phyloP scores from a whole-genome alignment of 1,140 invertebrate genomes.

The Heliothis subflexa region DNA sequence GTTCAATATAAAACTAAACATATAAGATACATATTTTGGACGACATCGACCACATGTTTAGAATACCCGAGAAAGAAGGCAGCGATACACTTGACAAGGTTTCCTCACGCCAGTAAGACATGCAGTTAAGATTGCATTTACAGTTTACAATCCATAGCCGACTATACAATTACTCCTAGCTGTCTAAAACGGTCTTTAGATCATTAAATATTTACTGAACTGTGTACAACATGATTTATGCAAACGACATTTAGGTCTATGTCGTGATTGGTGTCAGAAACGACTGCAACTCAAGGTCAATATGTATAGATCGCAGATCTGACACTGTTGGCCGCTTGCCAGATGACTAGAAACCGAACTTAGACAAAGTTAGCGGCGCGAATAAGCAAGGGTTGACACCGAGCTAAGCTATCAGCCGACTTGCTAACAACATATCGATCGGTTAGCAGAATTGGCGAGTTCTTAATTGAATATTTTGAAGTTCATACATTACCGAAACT shows the following conservation, averaged over 20 bases:
- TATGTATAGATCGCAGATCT: conserved; percentile 44
- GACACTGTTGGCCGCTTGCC: conserved; percentile 52
- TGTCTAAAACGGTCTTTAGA: conserved; percentile 12
- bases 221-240: conserved; percentile 31
- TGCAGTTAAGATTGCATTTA: neutral
- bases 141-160: neutral
- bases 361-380: conserved; percentile 20
- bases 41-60: neutral
- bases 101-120: too few species aligned
- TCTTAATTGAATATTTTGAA: too few species aligned
- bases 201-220: conserved; percentile 19
- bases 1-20: too few species aligned
- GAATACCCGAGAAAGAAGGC: conserved; percentile 11
- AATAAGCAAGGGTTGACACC: conserved; percentile 12
- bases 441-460: too few species aligned
- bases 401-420: neutral
- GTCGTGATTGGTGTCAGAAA: conserved; percentile 48
- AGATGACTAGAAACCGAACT: conserved; percentile 47
- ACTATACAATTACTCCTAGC: neutral
- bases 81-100: too few species aligned
- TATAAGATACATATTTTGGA: too few species aligned
- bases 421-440: neutral
- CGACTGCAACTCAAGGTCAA: conserved; percentile 56
- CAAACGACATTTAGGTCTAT: conserved; percentile 33
- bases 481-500: too few species aligned